Percentiles rank a stretch among this genome's conserved stretches.
Conservation (phyloP, 2,888 invertebrate species). For the Coleophora flavipennella region DNA sequence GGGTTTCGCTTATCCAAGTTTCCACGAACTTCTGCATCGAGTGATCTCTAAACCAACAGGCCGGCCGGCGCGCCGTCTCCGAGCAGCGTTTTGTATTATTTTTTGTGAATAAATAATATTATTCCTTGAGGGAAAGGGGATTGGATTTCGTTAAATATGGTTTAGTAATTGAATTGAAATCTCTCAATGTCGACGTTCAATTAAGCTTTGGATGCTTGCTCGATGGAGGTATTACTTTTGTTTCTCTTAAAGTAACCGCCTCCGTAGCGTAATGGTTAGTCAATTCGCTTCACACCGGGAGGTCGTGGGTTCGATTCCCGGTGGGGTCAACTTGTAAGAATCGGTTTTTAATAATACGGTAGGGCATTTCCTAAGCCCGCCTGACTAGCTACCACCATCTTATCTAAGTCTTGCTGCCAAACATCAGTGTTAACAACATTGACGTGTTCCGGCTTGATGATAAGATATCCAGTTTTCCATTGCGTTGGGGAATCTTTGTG, state of each 20-base stretch:
- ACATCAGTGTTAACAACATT: too few species aligned
- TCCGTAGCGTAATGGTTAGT: too few species aligned
- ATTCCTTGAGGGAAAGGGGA: constrained; percentile 69
- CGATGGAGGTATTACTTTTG: constrained; percentile 63
- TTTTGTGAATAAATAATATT: constrained; percentile 73
- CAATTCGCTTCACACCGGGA: too few species aligned
- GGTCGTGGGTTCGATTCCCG: too few species aligned
- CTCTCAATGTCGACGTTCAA: constrained; percentile 73
- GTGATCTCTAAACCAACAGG: constrained; percentile 70
- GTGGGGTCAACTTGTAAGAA: too few species aligned
- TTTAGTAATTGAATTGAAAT: constrained; percentile 74
- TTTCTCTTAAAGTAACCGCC: constrained; percentile 47
- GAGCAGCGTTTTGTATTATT: constrained; percentile 68
- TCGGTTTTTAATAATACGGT: too few species aligned
- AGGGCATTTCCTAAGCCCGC: too few species aligned
- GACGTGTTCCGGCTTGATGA: too few species aligned
- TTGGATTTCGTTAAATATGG: constrained; percentile 74
- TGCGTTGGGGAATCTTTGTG: too few species aligned
- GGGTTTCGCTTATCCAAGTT: constrained; percentile 72
- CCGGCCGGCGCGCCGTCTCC: constrained; percentile 42
- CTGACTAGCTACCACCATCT: too few species aligned
- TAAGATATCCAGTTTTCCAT: too few species aligned
- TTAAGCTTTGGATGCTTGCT: constrained; percentile 64
- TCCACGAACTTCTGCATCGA: constrained; percentile 65
- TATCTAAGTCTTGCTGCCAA: too few species aligned